phyloP scores from a whole-genome alignment of 2,888 invertebrate species.

The Rutpela maculata region DNA sequence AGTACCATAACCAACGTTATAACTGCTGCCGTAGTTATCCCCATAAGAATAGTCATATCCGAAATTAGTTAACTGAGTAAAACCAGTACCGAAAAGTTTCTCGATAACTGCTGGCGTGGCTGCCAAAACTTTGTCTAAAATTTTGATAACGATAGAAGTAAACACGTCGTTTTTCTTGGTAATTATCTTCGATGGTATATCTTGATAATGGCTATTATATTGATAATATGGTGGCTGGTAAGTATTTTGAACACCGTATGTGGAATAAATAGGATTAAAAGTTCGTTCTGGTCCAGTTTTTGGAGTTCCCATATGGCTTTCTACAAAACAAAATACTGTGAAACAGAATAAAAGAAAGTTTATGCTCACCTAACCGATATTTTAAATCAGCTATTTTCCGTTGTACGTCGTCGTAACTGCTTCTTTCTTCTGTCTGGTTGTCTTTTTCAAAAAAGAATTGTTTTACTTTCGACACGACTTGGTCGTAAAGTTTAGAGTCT shows the following conservation, averaged over 20 bases:
- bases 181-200: background rate
- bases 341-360: background rate
- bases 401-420: conserved; percentile 55
- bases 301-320: background rate
- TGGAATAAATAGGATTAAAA: background rate
- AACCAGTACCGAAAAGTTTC: conserved; percentile 62
- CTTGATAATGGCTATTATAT: too few relatives aligned
- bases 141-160: conserved; percentile 63
- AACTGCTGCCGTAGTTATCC: conserved; percentile 41
- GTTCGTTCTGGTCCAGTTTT: background rate
- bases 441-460: conserved; percentile 42
- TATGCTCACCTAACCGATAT: conserved; percentile 68
- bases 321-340: conserved; percentile 43
- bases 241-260: background rate
- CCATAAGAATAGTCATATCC: conserved; percentile 47
- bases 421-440: background rate
- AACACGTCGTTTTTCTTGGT: conserved; percentile 51
- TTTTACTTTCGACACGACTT: conserved; percentile 39
- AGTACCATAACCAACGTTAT: conserved; percentile 31
- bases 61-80: conserved; percentile 53
- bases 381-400: conserved; percentile 61
- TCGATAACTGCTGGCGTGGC: conserved; percentile 64
- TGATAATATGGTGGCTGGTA: conserved; percentile 1
- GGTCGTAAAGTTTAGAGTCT: conserved; percentile 38
- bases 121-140: conserved; percentile 67